Evolutionary conservation across 1,140 invertebrate genomes (phyloP), one percentile per base, ranked within the genome.

Genomic region (Phymastichus coffea): DNA sequence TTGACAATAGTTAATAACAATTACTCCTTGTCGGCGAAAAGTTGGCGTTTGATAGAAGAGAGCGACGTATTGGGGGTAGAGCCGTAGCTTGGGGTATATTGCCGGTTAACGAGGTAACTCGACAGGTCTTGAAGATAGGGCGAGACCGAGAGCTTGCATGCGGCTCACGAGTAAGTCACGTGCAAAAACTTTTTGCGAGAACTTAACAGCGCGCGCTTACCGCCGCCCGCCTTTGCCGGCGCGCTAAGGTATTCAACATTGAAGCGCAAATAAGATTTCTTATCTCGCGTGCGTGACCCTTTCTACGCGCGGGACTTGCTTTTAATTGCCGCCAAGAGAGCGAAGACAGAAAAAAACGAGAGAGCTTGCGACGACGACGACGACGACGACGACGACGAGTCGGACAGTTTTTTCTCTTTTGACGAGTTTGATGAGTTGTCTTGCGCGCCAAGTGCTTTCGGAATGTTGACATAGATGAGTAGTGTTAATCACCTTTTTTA

Each of bases 31-130:
- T n/a, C n/a, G n/a, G n/a, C n/a, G n/a, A n/a, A n/a, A n/a, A n/a
- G n/a, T n/a, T 4, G 43, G 41, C 14, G 41, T 15, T 40, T 10
- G 26, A 15, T 26, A 17, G 8, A 33, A 14, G 30, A 12, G 20
- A n/a, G 23, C 14, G 26, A 12, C 28, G 6, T 33, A 33, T 33
- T 8, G 30, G 30, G 35, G 60, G 63, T 59, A 49, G 51, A 47
- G 44, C 26, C 52, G 62, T 54, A 55, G 63, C 55, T 64, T 63
- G 51, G 48, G 57, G 46, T 63, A 61, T 61, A 70, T 70, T 68
- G 67, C 66, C 66, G 62, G 69, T 70, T 72, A 73, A 72, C 70
- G 67, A 70, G 69, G 66, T 73, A 70, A 73, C 67, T 70, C 66
- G 69, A 71, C 70, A 71, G 69, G 66, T 68, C 28, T 33, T 33